A percentile compares a stretch with the other conserved stretches of the same genome.
These are phyloP conservation scores for Agapornis canus DNA, from an alignment of 2,797 vertebrate genomes.

Conservation along the genomic window DNA sequence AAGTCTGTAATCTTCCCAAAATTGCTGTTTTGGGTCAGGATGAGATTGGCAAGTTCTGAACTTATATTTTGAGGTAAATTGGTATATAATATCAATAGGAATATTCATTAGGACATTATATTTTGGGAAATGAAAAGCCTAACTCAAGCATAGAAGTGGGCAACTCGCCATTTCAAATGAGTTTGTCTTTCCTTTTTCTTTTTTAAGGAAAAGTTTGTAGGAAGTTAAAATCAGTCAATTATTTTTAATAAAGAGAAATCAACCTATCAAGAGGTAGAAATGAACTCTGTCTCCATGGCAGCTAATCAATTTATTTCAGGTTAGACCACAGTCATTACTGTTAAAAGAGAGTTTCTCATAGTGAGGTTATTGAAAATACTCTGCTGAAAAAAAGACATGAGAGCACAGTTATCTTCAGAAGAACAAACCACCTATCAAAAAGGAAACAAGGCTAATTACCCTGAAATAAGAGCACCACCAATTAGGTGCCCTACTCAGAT, in stretches of 20 bases:
- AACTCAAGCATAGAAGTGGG: neutral
- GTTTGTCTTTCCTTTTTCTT: neutral
- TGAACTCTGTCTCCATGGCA: neutral
- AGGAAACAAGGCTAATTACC: neutral
- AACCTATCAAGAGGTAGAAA: neutral
- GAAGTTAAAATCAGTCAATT: neutral
- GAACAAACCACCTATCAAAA: slow-evolving; percentile 30
- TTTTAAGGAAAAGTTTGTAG: neutral
- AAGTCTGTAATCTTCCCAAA: neutral
- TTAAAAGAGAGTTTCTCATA: slow-evolving; percentile 30
- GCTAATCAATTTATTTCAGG: slow-evolving; percentile 1
- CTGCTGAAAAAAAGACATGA: neutral
- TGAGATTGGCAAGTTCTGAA: neutral
- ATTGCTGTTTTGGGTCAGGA: neutral
- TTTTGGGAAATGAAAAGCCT: neutral
- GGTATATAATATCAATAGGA: neutral
- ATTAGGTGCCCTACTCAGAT: neutral
- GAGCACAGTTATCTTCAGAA: neutral
- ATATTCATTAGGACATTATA: neutral
- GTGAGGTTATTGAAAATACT: neutral
- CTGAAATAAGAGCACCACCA: neutral
- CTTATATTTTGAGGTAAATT: neutral
- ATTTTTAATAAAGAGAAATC: slow-evolving; percentile 20
- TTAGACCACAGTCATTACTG: neutral
- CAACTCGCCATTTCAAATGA: neutral